These are phyloP conservation scores for Micronisus gabar DNA, from an alignment of 2,113 vertebrate genomes.

Conservation along the genomic window DNA sequence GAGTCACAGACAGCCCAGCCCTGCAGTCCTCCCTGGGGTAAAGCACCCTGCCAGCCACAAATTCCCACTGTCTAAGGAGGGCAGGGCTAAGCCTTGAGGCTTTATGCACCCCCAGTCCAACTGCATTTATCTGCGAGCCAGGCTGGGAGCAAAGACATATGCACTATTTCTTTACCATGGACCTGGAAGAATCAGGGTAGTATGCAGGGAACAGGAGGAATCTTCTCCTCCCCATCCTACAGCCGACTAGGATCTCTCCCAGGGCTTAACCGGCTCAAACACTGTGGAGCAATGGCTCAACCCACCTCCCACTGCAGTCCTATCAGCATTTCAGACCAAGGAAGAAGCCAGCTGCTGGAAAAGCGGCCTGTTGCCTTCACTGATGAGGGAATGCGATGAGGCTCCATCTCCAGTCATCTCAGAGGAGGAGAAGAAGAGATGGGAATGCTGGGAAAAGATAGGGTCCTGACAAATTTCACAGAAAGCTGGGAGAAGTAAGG, in stretches of 20 bases:
- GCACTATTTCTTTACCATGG: not conserved
- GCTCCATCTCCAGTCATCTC: not conserved
- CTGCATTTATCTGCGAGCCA: not conserved
- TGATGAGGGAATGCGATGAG: not conserved
- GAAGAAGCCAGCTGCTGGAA: not conserved
- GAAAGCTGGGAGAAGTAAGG: not conserved
- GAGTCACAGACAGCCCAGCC: not conserved
- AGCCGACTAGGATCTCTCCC: not conserved
- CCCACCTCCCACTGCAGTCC: not conserved
- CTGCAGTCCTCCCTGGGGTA: not conserved
- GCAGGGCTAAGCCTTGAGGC: not conserved
- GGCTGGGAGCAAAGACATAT: not conserved
- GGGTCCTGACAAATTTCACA: not conserved
- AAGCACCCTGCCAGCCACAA: not conserved
- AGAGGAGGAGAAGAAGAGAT: not conserved
- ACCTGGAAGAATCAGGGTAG: not conserved
- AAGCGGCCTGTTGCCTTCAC: no score
- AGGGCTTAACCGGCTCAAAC: not conserved
- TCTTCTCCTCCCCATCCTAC: not conserved
- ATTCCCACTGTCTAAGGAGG: rapidly evolving
- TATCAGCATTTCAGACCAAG: not conserved
- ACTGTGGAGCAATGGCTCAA: not conserved
- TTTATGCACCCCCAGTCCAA: not conserved
- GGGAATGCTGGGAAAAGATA: not conserved
- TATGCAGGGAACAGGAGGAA: not conserved